Base-by-base conservation (phyloP, 1,140 invertebrate genomes). In the Drosophila sproati region DNA sequence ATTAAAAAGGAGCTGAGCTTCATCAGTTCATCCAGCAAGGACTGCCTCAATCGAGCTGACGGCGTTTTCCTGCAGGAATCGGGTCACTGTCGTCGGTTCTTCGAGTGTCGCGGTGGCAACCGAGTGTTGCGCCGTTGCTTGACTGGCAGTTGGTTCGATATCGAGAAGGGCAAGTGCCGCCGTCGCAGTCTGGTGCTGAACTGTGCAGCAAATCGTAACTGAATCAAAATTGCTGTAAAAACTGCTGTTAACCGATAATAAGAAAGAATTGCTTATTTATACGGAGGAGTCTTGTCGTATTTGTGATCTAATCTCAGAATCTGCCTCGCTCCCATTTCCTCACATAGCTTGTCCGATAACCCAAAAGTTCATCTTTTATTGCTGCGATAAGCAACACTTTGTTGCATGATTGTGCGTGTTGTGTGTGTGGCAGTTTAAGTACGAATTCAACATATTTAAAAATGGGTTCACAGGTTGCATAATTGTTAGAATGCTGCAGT, bases 151-250 rank as follows among this genome's bases (percentile, higher is more conserved):
- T 86, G 82, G 74, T 85, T 78, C 41, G 82, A 85, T 43, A 52
- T 76, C 2, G 82, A 74, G 54, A 50, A 62, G 0, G 74, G 70
- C 10, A 48, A 63, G 12, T 85, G 82, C 45, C 82, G 66, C 3
- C 39, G 43, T 4, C 74, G 74, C 29, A 51, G 10, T 7, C 47
- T 68, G n/a, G 82, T 85, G 1, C 32, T 50, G 5, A 85, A 75
- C 51, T 85, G 82, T 59, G 41, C 74, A 3, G 82, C 82, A 1
- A 37, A 69, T 20, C 82, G 82, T n/a, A 78, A 86, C 57, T 85
- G 20, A 81, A 20, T 20, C 20, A 20, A 20, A 20, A 20, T 20
- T 20, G 20, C 20, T 20, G 20, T 20, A 20, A 20, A 20, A 20
- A 20, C 20, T 20, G 20, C 20, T 20, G 20, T 20, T 0, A 20